Evolutionary conservation across 2,888 invertebrate species (phyloP), one percentile per base, ranked within the genome.

Genomic region (Mesoligia furuncula): DNA sequence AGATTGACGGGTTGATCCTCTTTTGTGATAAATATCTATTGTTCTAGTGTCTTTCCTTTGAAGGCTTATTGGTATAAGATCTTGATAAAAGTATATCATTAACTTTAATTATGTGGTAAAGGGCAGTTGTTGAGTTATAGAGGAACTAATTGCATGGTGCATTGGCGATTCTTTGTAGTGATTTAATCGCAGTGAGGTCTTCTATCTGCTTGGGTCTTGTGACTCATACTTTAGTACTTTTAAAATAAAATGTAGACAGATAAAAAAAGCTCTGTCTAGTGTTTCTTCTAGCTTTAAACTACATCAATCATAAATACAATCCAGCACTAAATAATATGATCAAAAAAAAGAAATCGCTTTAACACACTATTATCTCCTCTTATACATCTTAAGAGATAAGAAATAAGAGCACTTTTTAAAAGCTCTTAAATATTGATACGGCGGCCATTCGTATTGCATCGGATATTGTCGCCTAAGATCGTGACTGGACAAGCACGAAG

Each of bases 401-500:
- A 79, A 68, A 83, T 86, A 86, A 87, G 81, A 81, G 77, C 80
- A 72, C 6, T 77, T 83, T 86, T 89, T 80, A 86, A 89, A 86
- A 83, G 81, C 86, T 86, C 81, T 89, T 86, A 87, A 85, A 89
- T 90, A 89, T 90, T 89, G 85, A 90, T 89, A 85, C 71, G 75
- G 59, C 36, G 51, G 71, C 75, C 76, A 75, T 77, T 77, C 36
- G 57, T 45, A 62, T 54, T 75, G 64, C 74, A 61, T 84, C 83
- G 80, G 83, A 90, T 85, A 90, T 90, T 90, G 90, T 92, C 90
- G 86, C 86, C 75, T 84, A 80, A 88, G 87, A 87, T 93, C 94
- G 94, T 94, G 94, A 94, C 92, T 83, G 77, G 86, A 86, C 88
- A 86, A 90, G 90, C 94, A 93, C 93, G 93, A 93, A 84, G 88